Evolutionary conservation across 64 coral and sea anemone species (phyloP).

Genomic region (Catalaphyllia jardinei): DNA sequence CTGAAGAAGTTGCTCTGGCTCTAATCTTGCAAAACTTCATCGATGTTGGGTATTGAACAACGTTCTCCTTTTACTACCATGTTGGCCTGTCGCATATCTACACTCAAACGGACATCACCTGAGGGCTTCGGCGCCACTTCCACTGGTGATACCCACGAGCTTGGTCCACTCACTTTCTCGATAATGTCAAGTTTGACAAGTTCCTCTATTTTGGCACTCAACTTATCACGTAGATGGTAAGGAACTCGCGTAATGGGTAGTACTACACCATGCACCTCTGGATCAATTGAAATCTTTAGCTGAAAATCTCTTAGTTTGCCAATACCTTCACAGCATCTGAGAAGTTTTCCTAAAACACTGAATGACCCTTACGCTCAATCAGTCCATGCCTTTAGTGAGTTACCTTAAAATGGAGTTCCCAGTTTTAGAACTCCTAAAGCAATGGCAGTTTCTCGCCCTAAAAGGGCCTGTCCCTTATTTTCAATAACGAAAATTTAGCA

Average conservation of each 20-base stretch:
- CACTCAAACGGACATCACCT: slow-evolving; percentile 19
- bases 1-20: slow-evolving; percentile 14
- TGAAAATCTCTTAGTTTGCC: slow-evolving; percentile 65
- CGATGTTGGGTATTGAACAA: slow-evolving; percentile 1
- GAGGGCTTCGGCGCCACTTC: slow-evolving; percentile 40
- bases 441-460: too few relatives aligned
- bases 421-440: too few relatives aligned
- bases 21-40: slow-evolving; percentile 22
- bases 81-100: slow-evolving; percentile 36
- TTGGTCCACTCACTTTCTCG: slow-evolving; percentile 48
- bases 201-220: slow-evolving; percentile 30
- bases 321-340: slow-evolving; percentile 46
- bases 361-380: not conserved
- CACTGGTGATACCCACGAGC: slow-evolving; percentile 30
- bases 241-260: slow-evolving; percentile 9
- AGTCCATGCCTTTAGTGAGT: too few relatives aligned
- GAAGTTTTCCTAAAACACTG: slow-evolving; percentile 29
- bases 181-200: too few relatives aligned
- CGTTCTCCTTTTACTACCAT: not conserved
- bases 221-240: slow-evolving; percentile 50
- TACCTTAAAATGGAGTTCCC: too few relatives aligned
- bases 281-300: slow-evolving; percentile 20
- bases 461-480: too few relatives aligned
- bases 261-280: not conserved
- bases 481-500: too few relatives aligned